A percentile compares a stretch with the other conserved stretches of the same genome.
phyloP scores from a whole-genome alignment of 2,888 invertebrate genomes.

The Helleia helle region DNA sequence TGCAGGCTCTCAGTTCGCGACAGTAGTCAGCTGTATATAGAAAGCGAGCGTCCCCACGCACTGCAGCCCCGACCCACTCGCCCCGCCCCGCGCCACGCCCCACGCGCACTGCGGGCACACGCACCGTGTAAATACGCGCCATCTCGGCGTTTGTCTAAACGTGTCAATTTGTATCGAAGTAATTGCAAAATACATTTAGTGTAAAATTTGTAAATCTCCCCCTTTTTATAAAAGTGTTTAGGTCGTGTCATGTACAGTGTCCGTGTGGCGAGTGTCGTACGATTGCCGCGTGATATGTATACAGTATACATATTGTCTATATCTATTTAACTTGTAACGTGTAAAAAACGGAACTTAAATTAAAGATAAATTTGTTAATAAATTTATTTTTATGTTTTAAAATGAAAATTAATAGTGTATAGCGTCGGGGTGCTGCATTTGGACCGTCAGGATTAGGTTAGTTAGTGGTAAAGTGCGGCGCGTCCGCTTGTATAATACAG shows the following conservation, averaged over 20 bases:
- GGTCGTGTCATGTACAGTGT: constrained; percentile 1
- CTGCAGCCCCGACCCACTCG: neutral
- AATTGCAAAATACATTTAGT: constrained; percentile 17
- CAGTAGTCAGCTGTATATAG: constrained; percentile 48
- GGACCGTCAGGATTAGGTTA: constrained; percentile 22
- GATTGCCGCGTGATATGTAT: constrained; percentile 15
- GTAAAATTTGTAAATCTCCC: constrained; percentile 20
- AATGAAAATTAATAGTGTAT: constrained; percentile 33
- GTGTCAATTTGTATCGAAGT: constrained; percentile 24
- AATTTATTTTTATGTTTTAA: constrained; percentile 33
- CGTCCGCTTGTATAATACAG: constrained; percentile 8
- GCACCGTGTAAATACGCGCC: constrained; percentile 4
- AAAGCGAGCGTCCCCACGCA: constrained; percentile 21
- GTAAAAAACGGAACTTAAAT: constrained; percentile 31
- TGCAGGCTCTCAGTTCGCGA: constrained; percentile 31
- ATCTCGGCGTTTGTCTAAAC: constrained; percentile 5
- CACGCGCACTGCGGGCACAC: neutral
- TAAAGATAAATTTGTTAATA: constrained; percentile 34
- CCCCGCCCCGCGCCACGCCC: constrained; percentile 3
- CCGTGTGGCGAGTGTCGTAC: constrained; percentile 5
- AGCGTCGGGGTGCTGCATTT: constrained; percentile 24
- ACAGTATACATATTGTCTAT: constrained; percentile 22
- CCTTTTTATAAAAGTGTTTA: constrained; percentile 9
- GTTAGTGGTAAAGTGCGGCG: constrained; percentile 19
- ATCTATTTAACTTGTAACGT: constrained; percentile 28